phyloP scores from a whole-genome alignment of 2,797 vertebrate genomes.

The Pteronotus mesoamericanus region DNA sequence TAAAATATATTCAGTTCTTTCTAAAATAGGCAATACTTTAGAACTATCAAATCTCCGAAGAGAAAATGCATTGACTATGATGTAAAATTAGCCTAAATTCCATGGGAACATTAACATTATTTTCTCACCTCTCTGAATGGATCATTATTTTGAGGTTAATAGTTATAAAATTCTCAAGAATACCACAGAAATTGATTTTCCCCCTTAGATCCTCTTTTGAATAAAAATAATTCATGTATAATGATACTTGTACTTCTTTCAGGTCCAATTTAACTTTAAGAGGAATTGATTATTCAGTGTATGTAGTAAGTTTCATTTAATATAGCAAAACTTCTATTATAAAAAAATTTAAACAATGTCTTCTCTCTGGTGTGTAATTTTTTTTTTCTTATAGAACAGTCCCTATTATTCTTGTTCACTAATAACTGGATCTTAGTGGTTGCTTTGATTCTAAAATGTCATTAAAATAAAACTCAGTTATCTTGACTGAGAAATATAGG shows the following conservation, averaged over 20 bases:
- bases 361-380: not conserved
- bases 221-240: slow-evolving; percentile 5
- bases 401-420: not conserved
- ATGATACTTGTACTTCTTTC: not conserved
- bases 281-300: slow-evolving; percentile 15
- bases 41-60: not conserved
- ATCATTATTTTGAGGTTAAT: slow-evolving; percentile 15
- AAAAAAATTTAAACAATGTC: not conserved
- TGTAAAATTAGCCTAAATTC: slow-evolving; percentile 19
- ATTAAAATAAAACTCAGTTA: not conserved
- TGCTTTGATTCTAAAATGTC: not conserved
- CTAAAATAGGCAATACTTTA: not conserved
- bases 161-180: not conserved
- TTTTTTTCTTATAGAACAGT: not conserved
- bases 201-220: not conserved
- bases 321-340: not conserved
- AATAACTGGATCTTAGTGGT: not conserved
- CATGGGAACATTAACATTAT: not conserved
- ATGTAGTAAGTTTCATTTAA: not conserved
- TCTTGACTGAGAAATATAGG: not conserved
- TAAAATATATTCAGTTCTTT: not conserved
- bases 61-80: not conserved
- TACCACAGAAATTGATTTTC: not conserved
- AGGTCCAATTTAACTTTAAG: not conserved
- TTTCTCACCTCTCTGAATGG: not conserved